These are phyloP conservation scores for Embiotoca jacksoni DNA, from an alignment of 2,113 vertebrate species.

Conservation along the genomic window DNA sequence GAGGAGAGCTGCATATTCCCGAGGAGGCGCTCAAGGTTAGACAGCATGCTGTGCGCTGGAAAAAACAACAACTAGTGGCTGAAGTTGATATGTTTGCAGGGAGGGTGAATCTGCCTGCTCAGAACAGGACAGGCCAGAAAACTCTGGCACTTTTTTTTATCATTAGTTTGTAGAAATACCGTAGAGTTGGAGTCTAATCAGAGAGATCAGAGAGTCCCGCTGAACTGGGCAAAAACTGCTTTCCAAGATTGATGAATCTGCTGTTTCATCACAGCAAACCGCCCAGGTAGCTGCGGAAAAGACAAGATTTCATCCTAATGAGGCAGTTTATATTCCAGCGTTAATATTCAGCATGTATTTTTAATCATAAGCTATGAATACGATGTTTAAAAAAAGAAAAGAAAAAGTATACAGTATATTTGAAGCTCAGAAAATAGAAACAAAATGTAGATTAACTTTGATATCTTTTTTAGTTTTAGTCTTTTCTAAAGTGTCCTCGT, in stretches of 20 bases:
- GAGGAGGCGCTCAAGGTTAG: constrained; percentile 98
- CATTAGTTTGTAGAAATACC: constrained; percentile 2
- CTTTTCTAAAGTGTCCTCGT: neutral
- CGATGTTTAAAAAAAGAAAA: neutral
- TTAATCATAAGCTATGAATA: neutral
- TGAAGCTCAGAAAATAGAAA: neutral
- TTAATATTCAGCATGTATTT: constrained; percentile 9
- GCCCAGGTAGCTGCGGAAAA: constrained; percentile 8
- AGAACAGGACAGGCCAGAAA: neutral
- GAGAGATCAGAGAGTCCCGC: constrained; percentile 31
- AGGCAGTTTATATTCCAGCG: constrained; percentile 3
- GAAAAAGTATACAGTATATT: neutral
- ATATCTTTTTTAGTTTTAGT: neutral
- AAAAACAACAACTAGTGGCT: neutral
- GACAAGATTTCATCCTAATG: constrained; percentile 5
- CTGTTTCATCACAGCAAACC: constrained; percentile 38
- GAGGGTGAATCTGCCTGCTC: neutral
- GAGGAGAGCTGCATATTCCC: constrained; percentile 94
- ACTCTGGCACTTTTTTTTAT: neutral
- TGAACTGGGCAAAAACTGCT: constrained; percentile 30
- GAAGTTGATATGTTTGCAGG: neutral
- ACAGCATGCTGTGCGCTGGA: neutral
- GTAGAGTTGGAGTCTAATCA: constrained; percentile 8
- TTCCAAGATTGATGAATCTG: constrained; percentile 27
- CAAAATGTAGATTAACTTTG: neutral